Conservation (phyloP, 2,113 vertebrate species). For the Hystrix cristata region DNA sequence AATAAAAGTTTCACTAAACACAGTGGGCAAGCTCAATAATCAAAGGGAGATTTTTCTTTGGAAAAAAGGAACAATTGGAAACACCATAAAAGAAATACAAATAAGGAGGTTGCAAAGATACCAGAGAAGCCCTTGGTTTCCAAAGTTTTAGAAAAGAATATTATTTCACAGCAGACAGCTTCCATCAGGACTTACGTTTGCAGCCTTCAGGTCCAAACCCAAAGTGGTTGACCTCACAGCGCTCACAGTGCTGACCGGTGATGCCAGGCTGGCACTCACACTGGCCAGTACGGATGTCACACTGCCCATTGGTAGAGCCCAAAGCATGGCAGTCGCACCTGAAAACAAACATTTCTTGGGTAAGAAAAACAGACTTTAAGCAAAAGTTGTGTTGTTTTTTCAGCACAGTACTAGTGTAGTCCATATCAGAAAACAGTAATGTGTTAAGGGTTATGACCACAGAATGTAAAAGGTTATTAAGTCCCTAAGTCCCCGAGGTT, state of each 20-base stretch:
- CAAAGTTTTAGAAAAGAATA: not conserved
- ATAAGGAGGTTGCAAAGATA: not conserved
- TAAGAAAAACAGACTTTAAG: not conserved
- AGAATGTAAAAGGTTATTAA: not conserved
- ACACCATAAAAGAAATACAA: not conserved
- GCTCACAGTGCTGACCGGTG: constrained; percentile 92
- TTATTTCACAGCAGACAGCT: not conserved
- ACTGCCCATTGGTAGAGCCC: constrained; percentile 96
- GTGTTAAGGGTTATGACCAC: not conserved
- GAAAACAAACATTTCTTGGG: constrained; percentile 13
- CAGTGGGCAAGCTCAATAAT: not conserved
- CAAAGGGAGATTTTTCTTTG: not conserved
- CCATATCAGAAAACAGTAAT: not conserved
- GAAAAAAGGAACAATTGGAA: not conserved
- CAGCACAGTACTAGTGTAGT: not conserved
- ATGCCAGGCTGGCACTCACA: constrained; percentile 98
- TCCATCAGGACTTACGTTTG: constrained; percentile 91
- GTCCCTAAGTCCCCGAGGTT: not conserved
- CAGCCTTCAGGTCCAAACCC: constrained; percentile 96
- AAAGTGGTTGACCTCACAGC: constrained; percentile 96
- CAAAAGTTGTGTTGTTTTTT: not conserved
- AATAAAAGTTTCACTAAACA: not conserved
- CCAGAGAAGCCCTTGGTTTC: not conserved
- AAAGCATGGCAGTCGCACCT: constrained; percentile 96
- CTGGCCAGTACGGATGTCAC: constrained; percentile 94